phyloP scores from a whole-genome alignment of 1,140 invertebrate genomes.

The Plectus sambesii region DNA sequence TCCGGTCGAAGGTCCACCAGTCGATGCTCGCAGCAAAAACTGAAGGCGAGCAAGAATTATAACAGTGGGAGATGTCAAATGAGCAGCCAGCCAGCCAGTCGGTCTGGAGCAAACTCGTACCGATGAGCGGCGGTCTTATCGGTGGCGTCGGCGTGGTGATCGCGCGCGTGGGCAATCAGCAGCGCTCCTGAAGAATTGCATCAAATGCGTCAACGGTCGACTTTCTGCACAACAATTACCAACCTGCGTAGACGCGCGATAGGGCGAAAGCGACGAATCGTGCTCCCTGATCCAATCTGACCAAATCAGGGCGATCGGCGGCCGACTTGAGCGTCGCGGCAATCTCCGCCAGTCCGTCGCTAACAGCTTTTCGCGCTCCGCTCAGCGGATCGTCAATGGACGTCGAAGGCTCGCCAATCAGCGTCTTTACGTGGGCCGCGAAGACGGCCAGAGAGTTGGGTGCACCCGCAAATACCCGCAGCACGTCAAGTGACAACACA shows the following conservation, averaged over 20 bases:
- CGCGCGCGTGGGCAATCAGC: constrained; percentile 48
- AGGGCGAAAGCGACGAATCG: constrained; percentile 51
- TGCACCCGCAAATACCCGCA: constrained; percentile 52
- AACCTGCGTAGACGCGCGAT: constrained; percentile 49
- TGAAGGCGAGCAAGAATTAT: too few species aligned
- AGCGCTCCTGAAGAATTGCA: constrained; percentile 41
- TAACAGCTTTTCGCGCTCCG: constrained; percentile 16
- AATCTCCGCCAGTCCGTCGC: constrained; percentile 8
- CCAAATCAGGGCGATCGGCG: constrained; percentile 7
- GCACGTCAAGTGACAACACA: constrained; percentile 54
- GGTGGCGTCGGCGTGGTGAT: constrained; percentile 25
- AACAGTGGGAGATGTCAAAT: too few species aligned
- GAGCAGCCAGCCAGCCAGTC: too few species aligned
- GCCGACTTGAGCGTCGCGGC: constrained; percentile 1
- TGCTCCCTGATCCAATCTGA: constrained; percentile 35
- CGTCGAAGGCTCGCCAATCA: constrained; percentile 5
- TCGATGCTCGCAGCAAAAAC: too few species aligned
- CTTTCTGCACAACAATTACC: constrained; percentile 8
- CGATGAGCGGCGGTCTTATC: constrained; percentile 44
- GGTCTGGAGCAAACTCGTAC: too few species aligned
- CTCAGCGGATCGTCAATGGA: constrained; percentile 11
- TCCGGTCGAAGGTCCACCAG: too few species aligned
- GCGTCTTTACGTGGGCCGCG: constrained; percentile 22
- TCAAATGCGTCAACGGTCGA: constrained; percentile 5
- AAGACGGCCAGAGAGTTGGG: constrained; percentile 48